Conservation (phyloP, 2,113 vertebrate genomes). For the Pontoporia blainvillei region DNA sequence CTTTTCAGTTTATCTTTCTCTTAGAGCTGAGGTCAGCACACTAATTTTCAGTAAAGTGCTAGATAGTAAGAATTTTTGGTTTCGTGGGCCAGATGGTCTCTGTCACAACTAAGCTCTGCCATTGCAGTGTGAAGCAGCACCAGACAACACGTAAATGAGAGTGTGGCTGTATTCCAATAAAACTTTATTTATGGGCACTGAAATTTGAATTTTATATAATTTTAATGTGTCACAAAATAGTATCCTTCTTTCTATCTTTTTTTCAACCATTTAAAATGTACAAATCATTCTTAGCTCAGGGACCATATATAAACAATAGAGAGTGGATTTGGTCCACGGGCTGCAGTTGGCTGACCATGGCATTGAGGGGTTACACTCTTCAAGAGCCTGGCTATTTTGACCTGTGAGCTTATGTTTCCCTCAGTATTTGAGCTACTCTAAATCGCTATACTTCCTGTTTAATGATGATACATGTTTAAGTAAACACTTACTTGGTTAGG, state of each 20-base stretch:
- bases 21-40: neutral
- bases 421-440: neutral
- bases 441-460: neutral
- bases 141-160: neutral
- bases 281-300: neutral
- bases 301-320: neutral
- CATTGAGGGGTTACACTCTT: neutral
- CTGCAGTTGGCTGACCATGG: neutral
- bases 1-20: neutral
- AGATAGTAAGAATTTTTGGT: neutral
- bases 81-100: neutral
- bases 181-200: neutral
- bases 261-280: neutral
- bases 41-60: neutral
- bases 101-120: neutral
- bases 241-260: neutral
- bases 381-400: neutral
- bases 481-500: neutral
- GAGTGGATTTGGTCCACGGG: neutral
- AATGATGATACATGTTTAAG: neutral
- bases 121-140: neutral
- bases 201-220: neutral
- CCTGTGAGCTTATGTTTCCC: neutral
- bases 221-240: conserved; percentile 2
- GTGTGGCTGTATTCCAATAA: neutral